Evolutionary conservation across 2,797 vertebrate genomes (phyloP).

Genomic region (Pseudotriccus pelzelni): DNA sequence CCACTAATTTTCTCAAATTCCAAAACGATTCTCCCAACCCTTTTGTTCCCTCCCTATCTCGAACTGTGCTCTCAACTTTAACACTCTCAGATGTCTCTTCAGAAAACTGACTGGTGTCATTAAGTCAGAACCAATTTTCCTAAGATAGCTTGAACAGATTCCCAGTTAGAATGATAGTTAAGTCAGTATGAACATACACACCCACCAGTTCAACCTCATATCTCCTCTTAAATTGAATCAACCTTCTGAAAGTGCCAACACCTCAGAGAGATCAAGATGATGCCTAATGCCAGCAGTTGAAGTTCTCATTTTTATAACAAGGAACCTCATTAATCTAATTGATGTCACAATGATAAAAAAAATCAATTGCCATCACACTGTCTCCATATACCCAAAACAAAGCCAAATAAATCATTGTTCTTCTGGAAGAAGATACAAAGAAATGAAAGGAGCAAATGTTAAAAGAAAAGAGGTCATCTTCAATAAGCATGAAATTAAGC

Average conservation of each 20-base stretch:
- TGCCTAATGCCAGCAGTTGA: neutral
- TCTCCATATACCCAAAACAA: neutral
- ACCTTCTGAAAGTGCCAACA: neutral
- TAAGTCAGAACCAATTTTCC: neutral
- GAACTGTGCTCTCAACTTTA: neutral
- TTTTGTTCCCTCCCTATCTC: neutral
- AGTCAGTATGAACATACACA: neutral
- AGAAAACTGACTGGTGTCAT: neutral
- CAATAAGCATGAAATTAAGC: neutral
- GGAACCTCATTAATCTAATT: neutral
- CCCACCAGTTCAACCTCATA: neutral
- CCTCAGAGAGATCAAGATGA: neutral
- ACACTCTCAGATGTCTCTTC: neutral
- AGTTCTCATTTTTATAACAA: neutral
- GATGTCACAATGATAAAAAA: neutral
- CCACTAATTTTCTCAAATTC: neutral
- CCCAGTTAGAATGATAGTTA: neutral
- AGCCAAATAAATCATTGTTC: neutral
- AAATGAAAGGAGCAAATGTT: neutral
- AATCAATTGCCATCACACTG: neutral
- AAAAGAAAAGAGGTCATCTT: neutral
- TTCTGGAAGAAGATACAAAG: neutral
- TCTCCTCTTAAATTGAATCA: neutral
- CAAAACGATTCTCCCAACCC: neutral
- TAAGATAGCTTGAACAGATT: neutral